Base-by-base conservation (phyloP, 92 coral and sea anemone genomes). In the Galaxea fascicularis region DNA sequence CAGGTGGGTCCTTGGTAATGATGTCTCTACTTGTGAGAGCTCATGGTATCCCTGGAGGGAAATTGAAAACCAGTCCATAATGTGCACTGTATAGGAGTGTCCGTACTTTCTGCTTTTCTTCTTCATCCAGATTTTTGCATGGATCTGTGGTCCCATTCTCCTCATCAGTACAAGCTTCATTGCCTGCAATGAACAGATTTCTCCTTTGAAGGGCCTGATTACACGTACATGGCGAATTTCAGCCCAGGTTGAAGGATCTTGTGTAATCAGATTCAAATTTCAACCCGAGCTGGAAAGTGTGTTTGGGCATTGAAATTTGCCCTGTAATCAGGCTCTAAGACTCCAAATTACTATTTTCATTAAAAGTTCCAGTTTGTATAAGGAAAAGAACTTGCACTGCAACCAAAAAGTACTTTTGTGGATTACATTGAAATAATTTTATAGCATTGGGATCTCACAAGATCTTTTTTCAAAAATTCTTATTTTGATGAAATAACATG, bases 61-160 rank as follows among this genome's bases (percentile, higher is more conserved):
- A 58, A 64, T 72, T 39, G 71, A 65, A 28, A 65, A 65, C 45
- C 46, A 46, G 45, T 65, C 71, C 71, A 79, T 64, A 44, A 65
- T 79, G 59, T 39, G n/a, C n/a, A n/a, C n/a, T n/a, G n/a, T n/a
- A 65, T 4, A 79, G 85, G 30, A 79, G 12, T 7, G 29, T 66
- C n/a, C 64, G 15, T 13, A 79, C 75, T 65, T 79, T 64, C 25
- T 79, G 30, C 45, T 79, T 79, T 46, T 79, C 85, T 4, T 64
- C 85, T 29, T 11, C 77, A 16, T 49, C 56, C 56, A 49, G 56
- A 7, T 15, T 49, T 49, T 49, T 15, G 13, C 11, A 49, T 11
- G 56, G 13, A 49, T 49, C 56, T 12, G 56, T 49, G 15, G 56
- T 11, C 56, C 15, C 56, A 11, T 1, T 10, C 56, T 15, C 56